Evolutionary conservation across 23 tunicate genomes (phyloP).

Genomic region (Diplosoma virens): DNA sequence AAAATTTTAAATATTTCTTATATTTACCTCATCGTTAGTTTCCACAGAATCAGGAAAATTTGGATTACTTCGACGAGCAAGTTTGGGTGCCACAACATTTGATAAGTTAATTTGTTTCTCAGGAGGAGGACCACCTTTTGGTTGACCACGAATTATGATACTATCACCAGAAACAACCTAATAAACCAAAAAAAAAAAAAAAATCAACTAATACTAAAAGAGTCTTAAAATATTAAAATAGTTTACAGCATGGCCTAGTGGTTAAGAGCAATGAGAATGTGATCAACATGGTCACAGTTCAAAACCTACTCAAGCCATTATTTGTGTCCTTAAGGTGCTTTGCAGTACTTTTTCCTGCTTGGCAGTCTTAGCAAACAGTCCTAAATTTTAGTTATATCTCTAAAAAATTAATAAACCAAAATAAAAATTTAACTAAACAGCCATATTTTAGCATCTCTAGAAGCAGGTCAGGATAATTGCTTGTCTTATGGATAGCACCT

Average conservation of each 20-base stretch:
- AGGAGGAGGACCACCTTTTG: conserved; percentile 93
- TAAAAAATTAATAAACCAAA: no score
- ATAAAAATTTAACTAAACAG: no score
- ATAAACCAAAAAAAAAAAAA: neutral
- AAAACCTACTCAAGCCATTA: neutral
- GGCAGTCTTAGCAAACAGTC: no score
- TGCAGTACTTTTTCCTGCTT: neutral
- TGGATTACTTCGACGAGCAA: conserved; percentile 79
- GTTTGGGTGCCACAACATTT: conserved; percentile 74
- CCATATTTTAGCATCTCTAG: no score
- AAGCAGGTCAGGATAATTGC: no score
- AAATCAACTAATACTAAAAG: neutral
- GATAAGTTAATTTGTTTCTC: conserved; percentile 88
- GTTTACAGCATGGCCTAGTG: no score
- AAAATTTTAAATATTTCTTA: no score
- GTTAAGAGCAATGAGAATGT: no score
- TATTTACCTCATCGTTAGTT: conserved; percentile 82
- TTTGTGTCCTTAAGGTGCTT: neutral
- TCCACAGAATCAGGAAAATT: conserved; percentile 72
- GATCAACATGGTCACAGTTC: no score
- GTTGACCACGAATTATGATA: conserved; percentile 90
- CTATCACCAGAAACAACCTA: conserved; percentile 92
- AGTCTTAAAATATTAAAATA: neutral
- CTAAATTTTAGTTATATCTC: no score
- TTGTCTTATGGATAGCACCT: no score